Conservation (phyloP, 1,140 invertebrate genomes). For the Spodoptera litura region DNA sequence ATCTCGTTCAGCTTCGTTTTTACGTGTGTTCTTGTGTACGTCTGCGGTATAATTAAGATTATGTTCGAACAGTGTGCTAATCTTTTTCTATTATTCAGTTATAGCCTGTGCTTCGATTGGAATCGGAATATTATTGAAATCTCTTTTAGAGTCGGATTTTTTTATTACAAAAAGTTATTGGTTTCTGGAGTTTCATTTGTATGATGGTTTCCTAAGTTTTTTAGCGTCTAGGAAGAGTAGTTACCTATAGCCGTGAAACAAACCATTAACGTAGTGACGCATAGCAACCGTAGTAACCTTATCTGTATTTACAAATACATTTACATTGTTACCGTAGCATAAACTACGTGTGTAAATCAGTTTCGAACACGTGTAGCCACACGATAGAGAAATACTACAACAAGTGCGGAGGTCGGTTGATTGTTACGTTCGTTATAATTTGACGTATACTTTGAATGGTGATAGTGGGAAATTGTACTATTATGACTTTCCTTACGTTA, state of each 20-base stretch:
- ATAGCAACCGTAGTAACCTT: constrained; percentile 39
- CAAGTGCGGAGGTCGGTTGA: neutral
- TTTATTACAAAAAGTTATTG: constrained; percentile 23
- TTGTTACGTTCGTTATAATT: neutral
- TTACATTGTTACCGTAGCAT: constrained; percentile 30
- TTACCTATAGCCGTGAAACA: constrained; percentile 17
- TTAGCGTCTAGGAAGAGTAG: constrained; percentile 11
- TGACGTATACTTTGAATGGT: neutral
- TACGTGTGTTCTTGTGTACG: neutral
- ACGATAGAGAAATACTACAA: constrained; percentile 6
- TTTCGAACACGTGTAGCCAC: constrained; percentile 21
- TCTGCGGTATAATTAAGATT: constrained; percentile 42
- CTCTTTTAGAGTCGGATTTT: neutral
- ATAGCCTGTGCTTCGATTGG: constrained; percentile 13
- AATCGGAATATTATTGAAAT: constrained; percentile 33
- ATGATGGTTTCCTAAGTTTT: neutral
- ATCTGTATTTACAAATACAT: constrained; percentile 39
- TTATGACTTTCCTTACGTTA: neutral
- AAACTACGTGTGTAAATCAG: constrained; percentile 33
- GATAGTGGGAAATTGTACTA: neutral
- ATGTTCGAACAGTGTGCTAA: constrained; percentile 25
- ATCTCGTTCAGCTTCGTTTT: constrained; percentile 30
- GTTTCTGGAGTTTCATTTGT: constrained; percentile 21
- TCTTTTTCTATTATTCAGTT: constrained; percentile 24
- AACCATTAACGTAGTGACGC: constrained; percentile 30